Conservation (phyloP, 1,140 invertebrate species). For the Hylaeus volcanicus region DNA sequence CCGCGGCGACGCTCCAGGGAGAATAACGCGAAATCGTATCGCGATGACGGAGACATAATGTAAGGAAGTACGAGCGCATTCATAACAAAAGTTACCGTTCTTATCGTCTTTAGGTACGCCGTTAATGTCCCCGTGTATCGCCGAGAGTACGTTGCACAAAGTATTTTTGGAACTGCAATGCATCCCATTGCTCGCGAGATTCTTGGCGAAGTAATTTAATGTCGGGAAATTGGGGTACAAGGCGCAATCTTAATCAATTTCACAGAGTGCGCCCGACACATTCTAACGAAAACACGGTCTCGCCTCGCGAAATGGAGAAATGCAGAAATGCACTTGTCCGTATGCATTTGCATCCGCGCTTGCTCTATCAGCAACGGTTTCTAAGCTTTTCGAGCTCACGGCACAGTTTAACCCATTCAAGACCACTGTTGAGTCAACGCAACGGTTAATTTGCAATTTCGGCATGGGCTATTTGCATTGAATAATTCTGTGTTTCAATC, state of each 20-base stretch:
- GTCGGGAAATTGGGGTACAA: not conserved
- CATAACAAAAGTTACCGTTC: constrained; percentile 22
- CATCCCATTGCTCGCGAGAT: constrained; percentile 32
- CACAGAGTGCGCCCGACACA: constrained; percentile 5
- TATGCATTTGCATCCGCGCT: not conserved
- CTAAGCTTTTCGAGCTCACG: too few species aligned
- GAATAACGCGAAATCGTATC: constrained; percentile 1
- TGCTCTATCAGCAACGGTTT: not conserved
- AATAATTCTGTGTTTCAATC: too few species aligned
- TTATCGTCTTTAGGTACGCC: constrained; percentile 20
- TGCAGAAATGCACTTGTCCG: not conserved
- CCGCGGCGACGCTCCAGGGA: too few species aligned
- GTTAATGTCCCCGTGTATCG: constrained; percentile 3
- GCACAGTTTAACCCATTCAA: too few species aligned
- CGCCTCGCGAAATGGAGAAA: not conserved
- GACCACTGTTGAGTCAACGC: too few species aligned
- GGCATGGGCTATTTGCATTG: too few species aligned
- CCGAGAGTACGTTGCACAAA: not conserved
- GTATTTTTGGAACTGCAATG: constrained; percentile 32
- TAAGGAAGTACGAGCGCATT: constrained; percentile 14
- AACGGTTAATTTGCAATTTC: too few species aligned
- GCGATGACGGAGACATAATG: constrained; percentile 22
- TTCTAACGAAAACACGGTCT: constrained; percentile 22
- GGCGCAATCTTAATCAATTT: constrained; percentile 48
- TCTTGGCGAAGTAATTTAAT: constrained; percentile 46